Evolutionary conservation across 2,113 vertebrate genomes (phyloP).

Genomic region (Oryzias javanicus): DNA sequence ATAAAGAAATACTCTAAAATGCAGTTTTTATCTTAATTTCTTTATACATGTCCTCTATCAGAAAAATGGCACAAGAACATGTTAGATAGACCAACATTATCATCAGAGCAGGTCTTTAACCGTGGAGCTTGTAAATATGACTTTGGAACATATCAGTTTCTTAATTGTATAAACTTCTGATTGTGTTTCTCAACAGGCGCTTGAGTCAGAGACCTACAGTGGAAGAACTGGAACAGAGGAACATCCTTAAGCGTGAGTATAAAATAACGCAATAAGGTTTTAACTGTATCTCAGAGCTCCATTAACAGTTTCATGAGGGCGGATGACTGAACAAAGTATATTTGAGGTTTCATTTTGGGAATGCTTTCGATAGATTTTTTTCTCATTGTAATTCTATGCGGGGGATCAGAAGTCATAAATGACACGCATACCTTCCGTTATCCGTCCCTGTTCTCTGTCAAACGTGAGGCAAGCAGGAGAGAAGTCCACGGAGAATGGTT

Average conservation of each 20-base stretch:
- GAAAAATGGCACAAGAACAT: too few relatives aligned
- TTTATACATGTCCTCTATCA: too few relatives aligned
- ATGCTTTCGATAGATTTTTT: not conserved
- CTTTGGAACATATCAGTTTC: not conserved
- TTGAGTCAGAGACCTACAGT: slow-evolving; percentile 97
- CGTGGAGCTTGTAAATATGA: too few relatives aligned
- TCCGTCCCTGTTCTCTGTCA: slow-evolving; percentile 33
- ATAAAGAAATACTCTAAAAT: too few relatives aligned
- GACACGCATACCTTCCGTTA: slow-evolving; percentile 18
- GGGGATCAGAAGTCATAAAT: slow-evolving; percentile 14
- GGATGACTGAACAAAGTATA: not conserved
- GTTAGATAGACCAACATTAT: too few relatives aligned
- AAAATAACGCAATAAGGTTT: not conserved
- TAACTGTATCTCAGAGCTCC: not conserved
- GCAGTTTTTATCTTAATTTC: too few relatives aligned
- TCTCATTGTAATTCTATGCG: slow-evolving; percentile 8
- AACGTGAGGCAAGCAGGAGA: slow-evolving; percentile 29
- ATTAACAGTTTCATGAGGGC: not conserved
- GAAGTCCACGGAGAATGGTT: slow-evolving; percentile 42
- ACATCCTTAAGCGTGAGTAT: slow-evolving; percentile 98
- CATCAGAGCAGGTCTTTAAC: too few relatives aligned
- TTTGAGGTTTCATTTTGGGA: not conserved
- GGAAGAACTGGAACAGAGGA: slow-evolving; percentile 96
- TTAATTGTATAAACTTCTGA: slow-evolving; percentile 6
- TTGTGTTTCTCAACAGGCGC: slow-evolving; percentile 82